Percentiles rank a stretch among this genome's conserved stretches.
phyloP scores from a whole-genome alignment of 2,113 vertebrate species.

The Emydocephalus ijimae region DNA sequence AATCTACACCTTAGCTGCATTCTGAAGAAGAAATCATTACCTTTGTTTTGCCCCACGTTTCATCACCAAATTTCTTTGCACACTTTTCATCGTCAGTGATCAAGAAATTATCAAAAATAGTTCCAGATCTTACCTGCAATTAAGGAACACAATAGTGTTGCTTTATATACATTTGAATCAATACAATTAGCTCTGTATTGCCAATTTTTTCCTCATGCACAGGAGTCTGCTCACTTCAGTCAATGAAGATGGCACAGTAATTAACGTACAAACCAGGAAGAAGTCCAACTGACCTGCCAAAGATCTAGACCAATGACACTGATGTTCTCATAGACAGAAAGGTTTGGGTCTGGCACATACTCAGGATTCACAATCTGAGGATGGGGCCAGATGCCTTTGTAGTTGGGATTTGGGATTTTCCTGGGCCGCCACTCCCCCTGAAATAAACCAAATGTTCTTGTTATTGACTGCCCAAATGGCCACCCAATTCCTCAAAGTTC shows the following conservation, averaged over 20 bases:
- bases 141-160: not conserved
- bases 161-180: not conserved
- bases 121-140: slow-evolving; percentile 81
- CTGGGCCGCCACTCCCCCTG: slow-evolving; percentile 82
- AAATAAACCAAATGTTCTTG: slow-evolving; percentile 1
- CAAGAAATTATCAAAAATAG: slow-evolving; percentile 86
- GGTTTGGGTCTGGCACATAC: slow-evolving; percentile 64
- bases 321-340: slow-evolving; percentile 79
- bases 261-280: not conserved
- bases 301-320: slow-evolving; percentile 80
- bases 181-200: not conserved
- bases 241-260: not conserved
- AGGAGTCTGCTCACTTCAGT: too few relatives aligned
- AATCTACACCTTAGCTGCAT: too few relatives aligned
- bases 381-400: slow-evolving; percentile 81
- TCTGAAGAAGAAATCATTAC: slow-evolving; percentile 34
- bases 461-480: not conserved
- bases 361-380: slow-evolving; percentile 77
- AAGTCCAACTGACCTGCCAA: slow-evolving; percentile 77
- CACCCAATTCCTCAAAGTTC: not conserved
- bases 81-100: slow-evolving; percentile 78
- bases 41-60: slow-evolving; percentile 81
- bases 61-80: slow-evolving; percentile 76
- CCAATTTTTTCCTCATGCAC: not conserved
- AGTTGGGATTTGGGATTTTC: slow-evolving; percentile 76